Conservation (phyloP, 2,113 vertebrate species). For the Daphoenositta chrysoptera region DNA sequence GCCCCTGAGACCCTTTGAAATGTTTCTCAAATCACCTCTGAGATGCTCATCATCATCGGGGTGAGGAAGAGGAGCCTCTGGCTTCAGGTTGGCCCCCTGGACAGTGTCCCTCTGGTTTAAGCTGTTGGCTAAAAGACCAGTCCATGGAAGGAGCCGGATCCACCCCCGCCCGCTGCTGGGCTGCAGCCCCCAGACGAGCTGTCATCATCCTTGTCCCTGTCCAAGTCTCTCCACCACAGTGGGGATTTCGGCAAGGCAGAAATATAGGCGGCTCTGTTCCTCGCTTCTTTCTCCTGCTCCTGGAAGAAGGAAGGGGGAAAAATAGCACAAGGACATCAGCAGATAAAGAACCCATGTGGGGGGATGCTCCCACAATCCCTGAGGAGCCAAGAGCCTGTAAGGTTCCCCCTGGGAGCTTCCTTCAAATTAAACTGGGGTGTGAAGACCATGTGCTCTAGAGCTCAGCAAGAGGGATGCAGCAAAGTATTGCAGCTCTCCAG, state of each 20-base stretch:
- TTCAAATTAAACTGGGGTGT: neutral
- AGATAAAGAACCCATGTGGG: accelerated
- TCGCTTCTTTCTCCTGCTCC: conserved; percentile 81
- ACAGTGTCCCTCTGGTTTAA: neutral
- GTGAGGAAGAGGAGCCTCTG: neutral
- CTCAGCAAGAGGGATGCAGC: neutral
- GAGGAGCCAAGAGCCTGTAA: neutral
- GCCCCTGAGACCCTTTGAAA: neutral
- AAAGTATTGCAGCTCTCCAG: neutral
- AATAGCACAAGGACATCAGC: neutral
- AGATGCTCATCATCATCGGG: neutral
- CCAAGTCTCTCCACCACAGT: conserved; percentile 75
- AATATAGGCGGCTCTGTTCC: conserved; percentile 74
- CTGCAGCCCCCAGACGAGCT: conserved; percentile 69
- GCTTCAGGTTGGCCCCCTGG: neutral
- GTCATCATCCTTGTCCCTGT: conserved; percentile 76
- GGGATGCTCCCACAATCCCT: neutral
- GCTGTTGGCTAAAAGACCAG: conserved; percentile 68
- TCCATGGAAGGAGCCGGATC: conserved; percentile 70
- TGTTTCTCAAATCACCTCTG: neutral
- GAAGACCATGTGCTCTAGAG: neutral
- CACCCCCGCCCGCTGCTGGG: conserved; percentile 48
- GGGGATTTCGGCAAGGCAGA: conserved; percentile 72
- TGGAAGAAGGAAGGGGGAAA: neutral
- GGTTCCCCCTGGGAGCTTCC: neutral